These are phyloP conservation scores for Eristalinus aeneus DNA, from an alignment of 2,888 invertebrate species.

Conservation along the genomic window DNA sequence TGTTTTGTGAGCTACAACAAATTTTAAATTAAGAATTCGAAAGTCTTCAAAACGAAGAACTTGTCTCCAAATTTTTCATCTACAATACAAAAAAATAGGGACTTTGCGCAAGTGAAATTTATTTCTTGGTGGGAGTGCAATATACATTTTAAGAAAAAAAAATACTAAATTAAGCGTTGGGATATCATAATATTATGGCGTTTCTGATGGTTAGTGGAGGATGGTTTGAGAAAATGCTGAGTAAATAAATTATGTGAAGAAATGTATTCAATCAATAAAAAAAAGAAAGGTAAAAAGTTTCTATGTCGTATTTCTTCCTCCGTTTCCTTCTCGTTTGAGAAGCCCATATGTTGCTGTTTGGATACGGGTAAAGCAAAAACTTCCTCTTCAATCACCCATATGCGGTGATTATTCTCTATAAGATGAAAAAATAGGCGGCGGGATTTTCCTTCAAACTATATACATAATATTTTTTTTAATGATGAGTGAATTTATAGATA, in stretches of 20 bases:
- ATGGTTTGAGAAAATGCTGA: background rate
- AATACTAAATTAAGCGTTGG: slow-evolving; percentile 5
- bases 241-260: slow-evolving; percentile 16
- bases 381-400: slow-evolving; percentile 19
- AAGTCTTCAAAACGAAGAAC: slow-evolving; percentile 14
- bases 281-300: slow-evolving; percentile 29
- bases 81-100: slow-evolving; percentile 49
- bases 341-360: slow-evolving; percentile 68
- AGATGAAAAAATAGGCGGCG: slow-evolving; percentile 38
- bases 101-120: slow-evolving; percentile 70
- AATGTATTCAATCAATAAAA: slow-evolving; percentile 55
- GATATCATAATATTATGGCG: background rate
- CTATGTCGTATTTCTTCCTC: slow-evolving; percentile 50
- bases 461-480: background rate
- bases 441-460: slow-evolving; percentile 15
- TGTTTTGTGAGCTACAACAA: background rate
- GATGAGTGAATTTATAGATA: slow-evolving; percentile 9
- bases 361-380: slow-evolving; percentile 17
- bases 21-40: background rate
- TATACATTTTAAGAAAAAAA: slow-evolving; percentile 36
- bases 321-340: slow-evolving; percentile 29
- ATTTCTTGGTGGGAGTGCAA: slow-evolving; percentile 64
- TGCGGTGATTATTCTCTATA: slow-evolving; percentile 32
- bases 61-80: slow-evolving; percentile 37
- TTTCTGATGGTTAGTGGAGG: background rate